Conservation (phyloP, 2,797 vertebrate species). For the Adrianichthys oophorus region DNA sequence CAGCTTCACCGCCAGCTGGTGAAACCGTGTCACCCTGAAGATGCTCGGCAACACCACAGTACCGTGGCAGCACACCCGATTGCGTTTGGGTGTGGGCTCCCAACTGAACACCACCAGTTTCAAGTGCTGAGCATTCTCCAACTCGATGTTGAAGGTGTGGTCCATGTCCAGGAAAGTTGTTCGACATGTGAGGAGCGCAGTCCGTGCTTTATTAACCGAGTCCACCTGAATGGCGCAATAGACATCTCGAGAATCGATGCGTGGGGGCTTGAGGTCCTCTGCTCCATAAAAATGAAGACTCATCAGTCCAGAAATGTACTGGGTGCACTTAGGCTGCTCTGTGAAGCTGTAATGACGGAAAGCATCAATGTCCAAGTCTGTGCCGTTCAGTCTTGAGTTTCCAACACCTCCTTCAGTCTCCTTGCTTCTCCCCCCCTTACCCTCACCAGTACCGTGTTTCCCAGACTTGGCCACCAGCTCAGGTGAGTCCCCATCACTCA, state of each 20-base stretch:
- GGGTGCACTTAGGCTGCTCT: slow-evolving; percentile 93
- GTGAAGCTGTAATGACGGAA: slow-evolving; percentile 95
- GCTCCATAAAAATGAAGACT: slow-evolving; percentile 96
- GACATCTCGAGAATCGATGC: slow-evolving; percentile 91
- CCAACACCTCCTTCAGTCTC: slow-evolving; percentile 66
- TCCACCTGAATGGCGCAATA: slow-evolving; percentile 99
- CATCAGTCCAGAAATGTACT: slow-evolving; percentile 96
- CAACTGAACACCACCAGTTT: slow-evolving; percentile 97
- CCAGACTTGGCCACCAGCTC: slow-evolving; percentile 91
- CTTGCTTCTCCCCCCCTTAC: slow-evolving; percentile 81
- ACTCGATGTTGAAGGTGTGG: slow-evolving; percentile 97
- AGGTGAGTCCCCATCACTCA: slow-evolving; percentile 95
- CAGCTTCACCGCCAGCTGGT: slow-evolving; percentile 93
- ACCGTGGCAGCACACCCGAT: slow-evolving; percentile 93
- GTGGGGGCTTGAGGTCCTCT: slow-evolving; percentile 93
- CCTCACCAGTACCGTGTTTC: slow-evolving; percentile 82
- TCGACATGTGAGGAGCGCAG: slow-evolving; percentile 92
- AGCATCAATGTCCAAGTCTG: slow-evolving; percentile 91
- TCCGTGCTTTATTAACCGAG: slow-evolving; percentile 95
- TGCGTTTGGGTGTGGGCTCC: slow-evolving; percentile 89
- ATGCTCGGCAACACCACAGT: slow-evolving; percentile 90
- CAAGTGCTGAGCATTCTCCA: slow-evolving; percentile 96
- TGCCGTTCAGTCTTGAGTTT: slow-evolving; percentile 75
- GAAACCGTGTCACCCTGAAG: slow-evolving; percentile 88
- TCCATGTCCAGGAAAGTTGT: slow-evolving; percentile 95